Conservation (phyloP, 2,888 invertebrate species). For the Vesta saturnalis region DNA sequence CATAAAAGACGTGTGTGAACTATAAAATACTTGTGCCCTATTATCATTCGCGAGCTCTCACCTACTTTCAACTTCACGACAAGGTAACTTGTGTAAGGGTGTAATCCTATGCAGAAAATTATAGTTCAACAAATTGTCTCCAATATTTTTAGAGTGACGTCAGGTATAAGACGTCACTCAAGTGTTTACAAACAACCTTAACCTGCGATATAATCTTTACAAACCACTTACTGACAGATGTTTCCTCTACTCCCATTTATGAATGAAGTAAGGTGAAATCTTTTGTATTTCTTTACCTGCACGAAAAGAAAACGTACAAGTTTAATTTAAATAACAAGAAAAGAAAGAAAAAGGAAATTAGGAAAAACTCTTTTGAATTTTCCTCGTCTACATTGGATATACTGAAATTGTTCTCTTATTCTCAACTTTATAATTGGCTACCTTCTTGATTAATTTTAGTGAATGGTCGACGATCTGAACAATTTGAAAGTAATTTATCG, state of each 20-base stretch:
- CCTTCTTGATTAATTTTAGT: constrained; percentile 45
- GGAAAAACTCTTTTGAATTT: background rate
- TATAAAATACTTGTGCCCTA: constrained; percentile 57
- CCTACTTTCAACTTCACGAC: constrained; percentile 30
- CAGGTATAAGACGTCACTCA: constrained; percentile 37
- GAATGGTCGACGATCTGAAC: constrained; percentile 44
- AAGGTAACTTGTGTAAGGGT: constrained; percentile 13
- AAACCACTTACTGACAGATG: constrained; percentile 39
- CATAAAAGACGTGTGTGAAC: constrained; percentile 58
- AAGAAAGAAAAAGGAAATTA: background rate
- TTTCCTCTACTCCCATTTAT: constrained; percentile 20
- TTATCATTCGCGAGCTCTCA: constrained; percentile 59
- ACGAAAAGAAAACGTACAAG: constrained; percentile 1
- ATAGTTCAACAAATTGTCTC: constrained; percentile 8
- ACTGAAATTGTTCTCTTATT: constrained; percentile 18
- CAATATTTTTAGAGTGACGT: constrained; percentile 24
- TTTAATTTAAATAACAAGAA: background rate
- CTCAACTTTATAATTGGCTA: constrained; percentile 37
- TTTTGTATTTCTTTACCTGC: constrained; percentile 10
- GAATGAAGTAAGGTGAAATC: constrained; percentile 20
- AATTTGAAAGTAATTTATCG: constrained; percentile 48
- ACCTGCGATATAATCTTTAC: constrained; percentile 42
- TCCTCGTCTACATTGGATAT: background rate
- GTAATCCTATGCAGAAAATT: constrained; percentile 11
- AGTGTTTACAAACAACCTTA: constrained; percentile 33